Evolutionary conservation across 2,888 invertebrate genomes (phyloP).

Genomic region (Amphipoea oculea): DNA sequence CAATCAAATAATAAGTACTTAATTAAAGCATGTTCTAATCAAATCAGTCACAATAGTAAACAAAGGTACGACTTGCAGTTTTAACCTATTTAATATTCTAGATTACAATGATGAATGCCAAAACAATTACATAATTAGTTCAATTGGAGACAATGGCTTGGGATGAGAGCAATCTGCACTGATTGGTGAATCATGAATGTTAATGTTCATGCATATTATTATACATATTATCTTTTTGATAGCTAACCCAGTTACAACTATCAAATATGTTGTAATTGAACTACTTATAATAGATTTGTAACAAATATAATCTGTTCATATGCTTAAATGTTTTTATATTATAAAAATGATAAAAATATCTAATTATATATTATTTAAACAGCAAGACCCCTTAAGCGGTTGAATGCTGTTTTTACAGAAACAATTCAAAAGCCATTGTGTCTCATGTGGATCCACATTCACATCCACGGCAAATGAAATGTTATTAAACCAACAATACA

Average conservation of each 20-base stretch:
- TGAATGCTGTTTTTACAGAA: too few species aligned
- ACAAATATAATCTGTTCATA: not conserved
- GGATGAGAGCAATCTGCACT: conserved; percentile 79
- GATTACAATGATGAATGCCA: conserved; percentile 65
- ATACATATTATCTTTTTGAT: conserved; percentile 36
- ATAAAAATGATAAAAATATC: not conserved
- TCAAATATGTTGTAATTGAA: conserved; percentile 7
- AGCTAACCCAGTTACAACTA: conserved; percentile 62
- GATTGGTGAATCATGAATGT: conserved; percentile 83
- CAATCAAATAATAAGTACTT: not conserved
- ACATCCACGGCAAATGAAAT: too few species aligned
- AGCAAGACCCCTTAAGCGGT: not conserved
- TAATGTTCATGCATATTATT: conserved; percentile 67
- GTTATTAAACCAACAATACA: too few species aligned
- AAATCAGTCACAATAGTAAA: conserved; percentile 13
- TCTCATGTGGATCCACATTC: too few species aligned
- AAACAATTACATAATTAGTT: conserved; percentile 78
- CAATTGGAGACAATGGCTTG: conserved; percentile 83
- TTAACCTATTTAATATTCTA: conserved; percentile 40
- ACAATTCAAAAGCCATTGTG: too few species aligned
- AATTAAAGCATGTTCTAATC: not conserved
- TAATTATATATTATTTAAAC: conserved; percentile 3
- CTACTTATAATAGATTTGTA: not conserved
- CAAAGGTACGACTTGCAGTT: conserved; percentile 28
- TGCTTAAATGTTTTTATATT: not conserved